Percentiles rank a stretch among this genome's conserved stretches.
Evolutionary conservation across 1,140 invertebrate species (phyloP).

Genomic region (Yoshiicerus persimilis): DNA sequence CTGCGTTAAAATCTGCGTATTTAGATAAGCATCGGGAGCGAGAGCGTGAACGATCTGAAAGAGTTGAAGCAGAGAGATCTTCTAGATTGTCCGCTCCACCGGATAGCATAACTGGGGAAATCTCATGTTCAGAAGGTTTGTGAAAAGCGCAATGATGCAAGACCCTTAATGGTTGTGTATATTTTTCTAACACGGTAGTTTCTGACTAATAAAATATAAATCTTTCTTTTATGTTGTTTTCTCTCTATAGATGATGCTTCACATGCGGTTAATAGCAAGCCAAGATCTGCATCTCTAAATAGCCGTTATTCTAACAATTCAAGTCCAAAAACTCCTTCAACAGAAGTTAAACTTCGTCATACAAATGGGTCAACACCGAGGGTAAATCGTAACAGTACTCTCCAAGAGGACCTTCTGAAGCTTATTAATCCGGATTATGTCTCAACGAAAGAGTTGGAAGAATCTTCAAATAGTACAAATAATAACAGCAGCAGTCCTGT

Average conservation of each 20-base stretch:
- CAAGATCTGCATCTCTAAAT: conserved; percentile 1
- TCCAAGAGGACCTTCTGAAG: conserved; percentile 85
- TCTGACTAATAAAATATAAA: neutral
- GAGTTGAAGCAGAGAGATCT: neutral
- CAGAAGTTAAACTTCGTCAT: conserved; percentile 55
- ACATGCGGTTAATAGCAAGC: neutral
- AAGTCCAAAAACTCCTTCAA: conserved; percentile 33
- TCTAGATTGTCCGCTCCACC: conserved; percentile 29
- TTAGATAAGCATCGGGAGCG: conserved; percentile 40
- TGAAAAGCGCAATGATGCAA: neutral
- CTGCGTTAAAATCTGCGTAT: conserved; percentile 47
- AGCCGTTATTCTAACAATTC: conserved; percentile 29
- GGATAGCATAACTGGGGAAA: conserved; percentile 33
- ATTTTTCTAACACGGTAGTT: neutral
- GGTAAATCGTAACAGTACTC: conserved; percentile 66
- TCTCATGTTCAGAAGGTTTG: conserved; percentile 28
- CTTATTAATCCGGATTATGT: conserved; percentile 79
- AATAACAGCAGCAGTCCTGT: conserved; percentile 25
- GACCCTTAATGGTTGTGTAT: neutral
- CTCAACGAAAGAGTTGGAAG: neutral
- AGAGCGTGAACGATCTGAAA: neutral
- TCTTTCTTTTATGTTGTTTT: neutral
- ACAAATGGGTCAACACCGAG: conserved; percentile 50
- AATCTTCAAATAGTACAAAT: neutral
- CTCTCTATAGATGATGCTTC: conserved; percentile 3